A percentile compares a stretch with the other conserved stretches of the same genome.
phyloP scores from a whole-genome alignment of 2,113 vertebrate genomes.

The Stigmatopora argus region DNA sequence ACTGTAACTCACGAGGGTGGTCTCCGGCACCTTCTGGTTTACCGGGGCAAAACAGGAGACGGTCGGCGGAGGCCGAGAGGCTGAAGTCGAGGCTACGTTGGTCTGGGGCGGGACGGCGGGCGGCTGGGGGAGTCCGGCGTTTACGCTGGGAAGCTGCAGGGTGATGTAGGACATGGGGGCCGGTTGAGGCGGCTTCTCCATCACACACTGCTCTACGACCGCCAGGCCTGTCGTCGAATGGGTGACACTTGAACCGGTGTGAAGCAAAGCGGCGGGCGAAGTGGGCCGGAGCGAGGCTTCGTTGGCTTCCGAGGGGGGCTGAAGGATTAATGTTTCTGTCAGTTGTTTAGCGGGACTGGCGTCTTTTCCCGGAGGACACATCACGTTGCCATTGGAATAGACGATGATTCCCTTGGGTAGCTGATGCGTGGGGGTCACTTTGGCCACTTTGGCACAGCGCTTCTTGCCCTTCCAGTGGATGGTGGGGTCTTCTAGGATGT shows the following conservation, averaged over 20 bases:
- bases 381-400: slow-evolving; percentile 82
- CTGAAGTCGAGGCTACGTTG: slow-evolving; percentile 40
- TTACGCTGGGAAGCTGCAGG: slow-evolving; percentile 64
- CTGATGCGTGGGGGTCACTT: slow-evolving; percentile 82
- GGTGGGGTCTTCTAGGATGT: slow-evolving; percentile 89
- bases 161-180: slow-evolving; percentile 71
- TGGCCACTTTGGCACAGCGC: slow-evolving; percentile 81
- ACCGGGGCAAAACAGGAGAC: slow-evolving; percentile 29
- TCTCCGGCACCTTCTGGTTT: slow-evolving; percentile 28
- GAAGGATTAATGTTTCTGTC: slow-evolving; percentile 80
- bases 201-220: slow-evolving; percentile 66
- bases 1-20: slow-evolving; percentile 42
- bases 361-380: slow-evolving; percentile 74
- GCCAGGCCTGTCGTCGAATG: slow-evolving; percentile 69
- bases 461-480: slow-evolving; percentile 95
- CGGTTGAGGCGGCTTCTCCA: slow-evolving; percentile 53
- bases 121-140: slow-evolving; percentile 51
- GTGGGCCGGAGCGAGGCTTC: slow-evolving; percentile 76
- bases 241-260: slow-evolving; percentile 62
- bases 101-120: slow-evolving; percentile 41
- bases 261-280: slow-evolving; percentile 64
- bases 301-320: slow-evolving; percentile 77
- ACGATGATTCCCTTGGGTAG: slow-evolving; percentile 89
- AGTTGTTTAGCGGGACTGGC: slow-evolving; percentile 80
- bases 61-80: slow-evolving; percentile 26